These are phyloP conservation scores for Protophormia terraenovae DNA, from an alignment of 2,888 invertebrate genomes.

Conservation along the genomic window DNA sequence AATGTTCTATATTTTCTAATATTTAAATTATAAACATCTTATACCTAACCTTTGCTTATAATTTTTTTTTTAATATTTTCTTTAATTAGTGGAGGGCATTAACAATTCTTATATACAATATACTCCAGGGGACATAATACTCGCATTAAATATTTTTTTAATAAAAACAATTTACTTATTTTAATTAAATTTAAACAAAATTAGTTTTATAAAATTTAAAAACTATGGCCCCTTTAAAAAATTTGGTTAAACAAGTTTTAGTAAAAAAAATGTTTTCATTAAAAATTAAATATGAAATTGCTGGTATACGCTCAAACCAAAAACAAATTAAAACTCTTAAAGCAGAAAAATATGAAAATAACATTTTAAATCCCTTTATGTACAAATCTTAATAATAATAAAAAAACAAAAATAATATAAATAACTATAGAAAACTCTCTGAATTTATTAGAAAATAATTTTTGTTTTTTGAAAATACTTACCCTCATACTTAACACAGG, in stretches of 20 bases:
- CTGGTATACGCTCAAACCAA: slow-evolving; percentile 68
- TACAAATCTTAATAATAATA: slow-evolving; percentile 58
- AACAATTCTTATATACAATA: background rate
- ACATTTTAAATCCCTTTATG: slow-evolving; percentile 59
- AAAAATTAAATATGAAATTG: background rate
- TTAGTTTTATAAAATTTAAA: no score
- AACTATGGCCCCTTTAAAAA: background rate
- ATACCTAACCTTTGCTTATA: no score
- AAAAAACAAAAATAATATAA: slow-evolving; percentile 27
- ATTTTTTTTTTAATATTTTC: no score
- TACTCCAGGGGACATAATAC: slow-evolving; percentile 27
- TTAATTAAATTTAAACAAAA: background rate
- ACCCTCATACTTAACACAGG: background rate
- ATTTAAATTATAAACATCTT: no score
- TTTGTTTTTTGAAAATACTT: background rate
- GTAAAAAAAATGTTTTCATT: background rate
- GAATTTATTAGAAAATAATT: slow-evolving; percentile 68
- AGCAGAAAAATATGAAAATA: slow-evolving; percentile 26
- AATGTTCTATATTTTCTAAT: no score
- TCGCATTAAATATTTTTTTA: slow-evolving; percentile 36
- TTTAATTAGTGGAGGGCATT: background rate
- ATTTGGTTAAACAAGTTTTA: background rate
- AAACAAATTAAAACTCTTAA: slow-evolving; percentile 39
- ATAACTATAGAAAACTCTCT: slow-evolving; percentile 48
- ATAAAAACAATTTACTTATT: background rate